Evolutionary conservation across 2,113 vertebrate genomes (phyloP).

Genomic region (Pelodiscus sinensis): DNA sequence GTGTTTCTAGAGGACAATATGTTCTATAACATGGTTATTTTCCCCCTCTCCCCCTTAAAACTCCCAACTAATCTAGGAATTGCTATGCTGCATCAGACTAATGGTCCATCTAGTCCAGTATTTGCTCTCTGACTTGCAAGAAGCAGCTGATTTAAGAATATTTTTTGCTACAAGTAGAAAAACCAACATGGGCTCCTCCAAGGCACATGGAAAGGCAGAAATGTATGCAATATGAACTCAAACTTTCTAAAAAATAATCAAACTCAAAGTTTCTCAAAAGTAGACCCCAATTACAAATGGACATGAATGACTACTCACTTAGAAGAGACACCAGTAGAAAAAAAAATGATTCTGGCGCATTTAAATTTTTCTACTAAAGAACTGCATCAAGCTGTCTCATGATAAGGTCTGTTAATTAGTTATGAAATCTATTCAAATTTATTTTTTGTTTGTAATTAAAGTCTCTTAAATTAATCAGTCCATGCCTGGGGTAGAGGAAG

Average conservation of each 20-base stretch:
- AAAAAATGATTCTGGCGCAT: background rate
- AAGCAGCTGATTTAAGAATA: background rate
- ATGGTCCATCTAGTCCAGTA: background rate
- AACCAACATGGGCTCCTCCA: conserved; percentile 1
- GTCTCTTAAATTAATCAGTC: background rate
- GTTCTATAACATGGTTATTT: background rate
- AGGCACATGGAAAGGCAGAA: conserved; percentile 5
- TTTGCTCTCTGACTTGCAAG: background rate
- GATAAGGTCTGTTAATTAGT: background rate
- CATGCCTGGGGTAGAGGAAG: background rate
- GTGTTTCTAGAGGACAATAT: background rate
- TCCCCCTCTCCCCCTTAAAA: no score
- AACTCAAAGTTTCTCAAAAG: background rate
- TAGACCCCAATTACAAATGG: conserved; percentile 68
- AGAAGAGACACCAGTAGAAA: conserved; percentile 26
- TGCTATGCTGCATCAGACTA: background rate
- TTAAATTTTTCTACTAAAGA: background rate
- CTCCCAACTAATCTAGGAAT: background rate
- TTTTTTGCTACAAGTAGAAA: background rate
- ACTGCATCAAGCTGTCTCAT: conserved; percentile 28
- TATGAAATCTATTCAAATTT: conserved; percentile 14
- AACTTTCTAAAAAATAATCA: background rate
- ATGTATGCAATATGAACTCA: background rate
- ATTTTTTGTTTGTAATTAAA: background rate
- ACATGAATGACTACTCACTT: conserved; percentile 72